Evolutionary conservation across 2,113 vertebrate genomes (phyloP), one percentile per base, ranked within the genome.

Genomic region (Pyxicephalus adspersus): DNA sequence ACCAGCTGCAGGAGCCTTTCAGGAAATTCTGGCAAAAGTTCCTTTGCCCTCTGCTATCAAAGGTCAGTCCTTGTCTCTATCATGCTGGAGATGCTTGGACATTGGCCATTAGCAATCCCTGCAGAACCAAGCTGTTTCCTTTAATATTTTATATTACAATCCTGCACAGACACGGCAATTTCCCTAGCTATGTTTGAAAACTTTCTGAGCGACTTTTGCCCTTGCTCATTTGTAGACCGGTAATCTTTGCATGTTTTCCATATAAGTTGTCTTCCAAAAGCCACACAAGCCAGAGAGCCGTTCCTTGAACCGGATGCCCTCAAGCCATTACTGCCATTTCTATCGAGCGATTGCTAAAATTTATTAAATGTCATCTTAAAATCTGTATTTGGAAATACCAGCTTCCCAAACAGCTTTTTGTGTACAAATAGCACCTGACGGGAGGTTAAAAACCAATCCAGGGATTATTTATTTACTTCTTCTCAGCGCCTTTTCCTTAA

Each of bases 261-360:
- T 51, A 51, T 17, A 38, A 25, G 25, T 70, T 9, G 2, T 13
- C 26, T 50, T 2, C 17, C 28, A 55, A 20, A 71, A 57, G 38
- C 34, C 13, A 68, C 51, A 34, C 17, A 31, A 1, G 19, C 13
- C 22, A 58, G 38, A 58, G n/a, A 74, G 71, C 54, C 22, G 54
- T 23, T 74, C 58, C 20, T n/a, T 58, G 71, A 74, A 74, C 54
- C 60, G 9, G n/a, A 58, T 60, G 71, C 55, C 71, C 71, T 38
- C 55, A 31, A 23, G 60, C n/a, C 20, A 23, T 74, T 60, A 31
- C 15, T 74, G 54, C 71, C 54, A 58, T 38, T 60, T 16, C 29
- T 23, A 38, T 23, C 2, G 34, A 74, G 71, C 28, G 16, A 74
- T 68, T 79, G 65, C 65, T 68, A 28, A 70, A 55, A 79, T 79